phyloP scores from a whole-genome alignment of 2,797 vertebrate genomes.

The Gastrophryne carolinensis region DNA sequence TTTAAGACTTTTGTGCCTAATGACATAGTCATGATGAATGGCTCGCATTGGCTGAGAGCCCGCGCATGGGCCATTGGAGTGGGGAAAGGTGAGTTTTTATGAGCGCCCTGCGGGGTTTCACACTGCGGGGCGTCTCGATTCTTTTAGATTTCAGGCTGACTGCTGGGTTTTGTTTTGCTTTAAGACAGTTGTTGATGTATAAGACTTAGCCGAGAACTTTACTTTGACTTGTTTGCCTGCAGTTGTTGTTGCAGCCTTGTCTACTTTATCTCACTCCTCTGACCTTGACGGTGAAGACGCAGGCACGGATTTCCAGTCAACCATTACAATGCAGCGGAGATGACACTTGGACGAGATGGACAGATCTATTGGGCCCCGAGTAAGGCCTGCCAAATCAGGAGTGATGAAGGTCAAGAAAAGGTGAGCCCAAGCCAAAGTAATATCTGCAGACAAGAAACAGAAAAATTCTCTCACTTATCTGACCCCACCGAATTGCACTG shows the following conservation, averaged over 20 bases:
- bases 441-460: constrained; percentile 48
- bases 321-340: constrained; percentile 21
- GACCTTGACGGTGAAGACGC: constrained; percentile 3
- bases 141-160: no score
- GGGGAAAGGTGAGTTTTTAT: no score
- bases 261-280: neutral
- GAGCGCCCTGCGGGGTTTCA: no score
- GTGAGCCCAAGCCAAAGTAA: constrained; percentile 43
- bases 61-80: no score
- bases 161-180: no score
- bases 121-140: no score
- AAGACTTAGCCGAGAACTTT: no score
- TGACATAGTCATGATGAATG: no score
- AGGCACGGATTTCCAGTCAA: constrained; percentile 10
- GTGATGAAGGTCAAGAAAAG: constrained; percentile 47
- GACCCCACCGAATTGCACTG: constrained; percentile 50
- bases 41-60: no score
- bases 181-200: no score
- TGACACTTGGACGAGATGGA: constrained; percentile 36
- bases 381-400: constrained; percentile 43
- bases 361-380: constrained; percentile 41
- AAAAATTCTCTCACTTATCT: constrained; percentile 49
- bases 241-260: neutral
- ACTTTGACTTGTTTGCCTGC: no score
- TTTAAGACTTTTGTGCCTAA: no score